phyloP scores from a whole-genome alignment of 2,113 vertebrate species.

The Cyanoliseus patagonus region DNA sequence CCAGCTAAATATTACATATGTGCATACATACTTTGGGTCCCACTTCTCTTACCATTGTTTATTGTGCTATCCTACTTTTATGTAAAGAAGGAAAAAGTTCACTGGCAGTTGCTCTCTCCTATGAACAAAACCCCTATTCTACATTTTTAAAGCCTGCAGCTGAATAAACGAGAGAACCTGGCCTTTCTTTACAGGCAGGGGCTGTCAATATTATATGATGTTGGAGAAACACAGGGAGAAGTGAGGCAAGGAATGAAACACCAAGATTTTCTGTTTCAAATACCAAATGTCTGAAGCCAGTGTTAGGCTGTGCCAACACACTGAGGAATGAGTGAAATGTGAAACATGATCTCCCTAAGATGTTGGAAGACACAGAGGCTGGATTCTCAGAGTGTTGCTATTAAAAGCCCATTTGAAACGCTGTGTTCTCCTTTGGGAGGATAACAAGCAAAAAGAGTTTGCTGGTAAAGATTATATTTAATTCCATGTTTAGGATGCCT shows the following conservation, averaged over 20 bases:
- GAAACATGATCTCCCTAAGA: slow-evolving; percentile 4
- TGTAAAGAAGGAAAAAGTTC: slow-evolving; percentile 67
- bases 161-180: slow-evolving; percentile 59
- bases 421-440: slow-evolving; percentile 16
- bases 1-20: background rate
- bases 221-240: slow-evolving; percentile 68
- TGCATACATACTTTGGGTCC: slow-evolving; percentile 1
- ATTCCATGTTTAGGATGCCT: slow-evolving; percentile 33
- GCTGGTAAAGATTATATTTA: slow-evolving; percentile 51
- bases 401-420: slow-evolving; percentile 50
- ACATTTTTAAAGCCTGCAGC: slow-evolving; percentile 68
- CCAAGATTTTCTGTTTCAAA: slow-evolving; percentile 73
- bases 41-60: slow-evolving; percentile 61
- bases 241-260: slow-evolving; percentile 70
- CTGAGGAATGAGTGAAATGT: slow-evolving; percentile 70
- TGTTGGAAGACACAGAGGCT: slow-evolving; percentile 52
- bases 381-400: slow-evolving; percentile 47
- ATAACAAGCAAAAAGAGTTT: background rate
- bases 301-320: slow-evolving; percentile 56
- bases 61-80: slow-evolving; percentile 62
- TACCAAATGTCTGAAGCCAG: slow-evolving; percentile 71
- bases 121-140: slow-evolving; percentile 69
- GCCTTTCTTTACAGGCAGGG: slow-evolving; percentile 66
- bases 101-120: slow-evolving; percentile 53
- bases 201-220: slow-evolving; percentile 70